Base-by-base conservation (phyloP, 2,888 invertebrate genomes). In the Luperina nickerlii region DNA sequence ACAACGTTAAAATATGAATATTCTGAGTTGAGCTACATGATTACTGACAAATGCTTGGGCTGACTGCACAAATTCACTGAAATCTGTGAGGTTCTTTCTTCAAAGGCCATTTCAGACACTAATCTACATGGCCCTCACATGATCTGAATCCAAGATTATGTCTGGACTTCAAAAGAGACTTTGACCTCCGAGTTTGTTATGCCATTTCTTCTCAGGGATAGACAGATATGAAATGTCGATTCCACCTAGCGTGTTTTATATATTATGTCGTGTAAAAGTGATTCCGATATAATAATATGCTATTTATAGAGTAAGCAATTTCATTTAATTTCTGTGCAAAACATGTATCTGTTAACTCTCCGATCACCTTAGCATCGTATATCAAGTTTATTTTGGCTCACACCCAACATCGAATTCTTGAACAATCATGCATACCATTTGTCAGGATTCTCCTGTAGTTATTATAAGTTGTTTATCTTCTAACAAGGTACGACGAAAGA, bases 381-480 rank as follows among this genome's bases (percentile, higher is more conserved):
- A 66, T 62, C 32, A 80, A 78, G 68, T 83, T 79, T 83, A 42
- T 84, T 76, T 89, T 89, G 88, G 89, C 89, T 76, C 45, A 5
- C 15, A 32, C 57, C 86, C 87, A 88, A 80, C 69, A 51, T 45
- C 8, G 27, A 76, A 82, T 79, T 85, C 79, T 79, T 79, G 42
- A 75, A 78, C 68, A 82, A 76, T 74, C 45, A 42, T 72, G 67
- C 66, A 66, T 76, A 73, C 42, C 24, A 70, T 69, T 67, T 69
- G 68, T 65, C 45, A 62, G 48, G 63, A 66, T 57, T 73, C 42
- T 67, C 48, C 11, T 66, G 24, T 67, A 74, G 51, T 48, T 48
- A 48, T 48, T 48, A 15, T 48, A 48, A 48, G 15, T 67, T 65
- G 27, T 38, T 51, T 32, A 76, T 48, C 51, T 63, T 60, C 42